Percentiles rank a stretch among this genome's conserved stretches.
These are phyloP conservation scores for Coluber constrictor DNA, from an alignment of 2,797 vertebrate genomes.

Conservation along the genomic window DNA sequence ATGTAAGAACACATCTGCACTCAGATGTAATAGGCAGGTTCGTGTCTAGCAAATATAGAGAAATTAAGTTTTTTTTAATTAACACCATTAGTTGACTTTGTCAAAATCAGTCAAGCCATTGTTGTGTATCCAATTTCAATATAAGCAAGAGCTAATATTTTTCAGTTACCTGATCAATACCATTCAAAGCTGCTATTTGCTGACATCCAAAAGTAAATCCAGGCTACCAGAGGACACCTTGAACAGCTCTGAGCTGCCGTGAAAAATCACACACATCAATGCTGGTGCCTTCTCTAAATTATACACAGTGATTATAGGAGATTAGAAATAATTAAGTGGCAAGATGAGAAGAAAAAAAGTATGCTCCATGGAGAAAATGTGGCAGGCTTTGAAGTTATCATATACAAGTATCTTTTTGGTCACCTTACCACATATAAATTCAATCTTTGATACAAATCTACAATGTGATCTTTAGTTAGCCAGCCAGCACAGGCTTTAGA, in stretches of 20 bases:
- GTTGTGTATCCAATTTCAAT: conserved; percentile 32
- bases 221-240: conserved; percentile 1
- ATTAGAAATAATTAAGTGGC: conserved; percentile 30
- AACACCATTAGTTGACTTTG: conserved; percentile 19
- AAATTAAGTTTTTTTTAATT: neutral
- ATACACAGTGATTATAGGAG: neutral
- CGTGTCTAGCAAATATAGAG: conserved; percentile 23
- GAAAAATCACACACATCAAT: neutral
- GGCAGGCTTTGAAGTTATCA: neutral
- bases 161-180: conserved; percentile 27
- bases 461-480: neutral
- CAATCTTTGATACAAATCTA: neutral
- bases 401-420: neutral
- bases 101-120: neutral
- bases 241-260: neutral
- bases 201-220: conserved; percentile 16
- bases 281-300: neutral
- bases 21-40: conserved; percentile 9
- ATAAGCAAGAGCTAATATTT: conserved; percentile 39
- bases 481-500: neutral
- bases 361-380: neutral
- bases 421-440: neutral
- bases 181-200: conserved; percentile 10
- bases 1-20: conserved; percentile 33
- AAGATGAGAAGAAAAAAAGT: conserved; percentile 7